Evolutionary conservation across 2,888 invertebrate genomes (phyloP), one percentile per base, ranked within the genome.

Genomic region (Pantelozetes paolii): DNA sequence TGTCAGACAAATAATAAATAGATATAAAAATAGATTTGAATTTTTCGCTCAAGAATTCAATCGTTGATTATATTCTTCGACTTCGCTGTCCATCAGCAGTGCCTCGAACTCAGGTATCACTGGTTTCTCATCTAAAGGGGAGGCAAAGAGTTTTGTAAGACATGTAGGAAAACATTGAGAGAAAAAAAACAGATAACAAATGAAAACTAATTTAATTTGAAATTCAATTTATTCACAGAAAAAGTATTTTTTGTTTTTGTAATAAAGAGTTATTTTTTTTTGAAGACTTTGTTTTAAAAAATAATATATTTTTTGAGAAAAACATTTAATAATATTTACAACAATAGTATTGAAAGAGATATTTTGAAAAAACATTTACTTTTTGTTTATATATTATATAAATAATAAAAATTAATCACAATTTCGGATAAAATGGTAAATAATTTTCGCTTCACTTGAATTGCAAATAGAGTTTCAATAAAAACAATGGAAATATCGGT

Each of bases 91-190:
- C 62, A 62, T 32, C 1, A 62, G 62, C 2, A 62, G 62, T 18
- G 62, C 30, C 62, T 62, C 62, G 62, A 62, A 62, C 32, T 62
- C 62, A n/a, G 32, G 62, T 62, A 18, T 62, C 13, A 54, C 11
- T 54, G 11, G 62, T 62, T 32, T 62, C 3, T 30, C 62, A 62
- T 62, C 62, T 62, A 32, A 62, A 62, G 3, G 18, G n/a, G n/a
- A 18, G 32, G 9, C 8, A 62, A 54, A 13, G 9, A 26, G 11
- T 13, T 54, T 54, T 26, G 15, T 54, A 13, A 26, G 54, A 15
- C 26, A 5, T 13, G 15, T 9, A 54, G 18, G 18, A 6, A 26
- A 9, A 23, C 6, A 1, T 1, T 54, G 9, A 45, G 18, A 45
- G 11, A 45, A 15, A 45, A 45, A 54, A 13, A 9, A 26, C 13